Conservation (phyloP, 2,888 invertebrate species). For the Perizoma affinitatum region DNA sequence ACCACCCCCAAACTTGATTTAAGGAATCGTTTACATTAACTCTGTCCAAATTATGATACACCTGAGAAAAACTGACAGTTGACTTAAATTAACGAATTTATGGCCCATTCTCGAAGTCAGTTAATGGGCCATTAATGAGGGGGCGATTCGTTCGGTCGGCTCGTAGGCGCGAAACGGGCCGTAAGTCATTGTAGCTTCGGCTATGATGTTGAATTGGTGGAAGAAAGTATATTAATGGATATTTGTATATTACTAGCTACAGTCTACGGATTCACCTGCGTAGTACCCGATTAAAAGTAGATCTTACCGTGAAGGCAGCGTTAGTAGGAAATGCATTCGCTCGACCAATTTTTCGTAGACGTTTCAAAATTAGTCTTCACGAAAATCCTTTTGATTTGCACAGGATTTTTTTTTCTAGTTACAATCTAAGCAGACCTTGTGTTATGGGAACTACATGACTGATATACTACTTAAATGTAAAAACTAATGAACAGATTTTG, state of each 20-base stretch:
- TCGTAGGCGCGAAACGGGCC: slow-evolving; percentile 21
- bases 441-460: too few relatives aligned
- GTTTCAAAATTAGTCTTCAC: too few relatives aligned
- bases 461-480: too few relatives aligned
- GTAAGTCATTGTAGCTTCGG: slow-evolving; percentile 21
- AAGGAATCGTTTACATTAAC: not conserved
- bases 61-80: slow-evolving; percentile 32
- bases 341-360: too few relatives aligned
- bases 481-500: too few relatives aligned
- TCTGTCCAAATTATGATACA: slow-evolving; percentile 24
- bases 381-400: too few relatives aligned
- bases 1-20: not conserved
- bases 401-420: too few relatives aligned
- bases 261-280: too few relatives aligned
- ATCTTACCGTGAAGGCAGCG: too few relatives aligned
- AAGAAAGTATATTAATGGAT: slow-evolving; percentile 8
- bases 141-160: slow-evolving; percentile 6
- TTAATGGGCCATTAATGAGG: slow-evolving; percentile 27
- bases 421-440: too few relatives aligned
- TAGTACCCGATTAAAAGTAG: too few relatives aligned
- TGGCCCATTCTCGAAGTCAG: slow-evolving; percentile 8
- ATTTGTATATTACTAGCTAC: not conserved
- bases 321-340: too few relatives aligned
- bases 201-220: slow-evolving; percentile 20
- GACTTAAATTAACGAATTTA: slow-evolving; percentile 35